These are phyloP conservation scores for Neoitamus cyanurus DNA, from an alignment of 2,888 invertebrate species.

Conservation along the genomic window DNA sequence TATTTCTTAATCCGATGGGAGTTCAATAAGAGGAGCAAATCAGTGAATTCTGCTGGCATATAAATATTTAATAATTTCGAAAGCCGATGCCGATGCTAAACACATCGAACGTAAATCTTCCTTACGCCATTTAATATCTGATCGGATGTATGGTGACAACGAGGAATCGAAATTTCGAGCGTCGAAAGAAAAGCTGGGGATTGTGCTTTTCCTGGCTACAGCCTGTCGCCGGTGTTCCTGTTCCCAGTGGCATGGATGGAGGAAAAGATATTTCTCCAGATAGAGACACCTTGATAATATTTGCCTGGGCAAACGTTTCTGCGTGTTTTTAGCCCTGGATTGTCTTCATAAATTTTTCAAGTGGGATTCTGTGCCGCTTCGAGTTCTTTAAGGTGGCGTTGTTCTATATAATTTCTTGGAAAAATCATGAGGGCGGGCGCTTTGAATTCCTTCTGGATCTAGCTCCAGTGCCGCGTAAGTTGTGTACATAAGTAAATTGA, in stretches of 20 bases:
- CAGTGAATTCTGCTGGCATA: not conserved
- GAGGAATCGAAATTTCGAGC: not conserved
- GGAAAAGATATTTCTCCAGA: not conserved
- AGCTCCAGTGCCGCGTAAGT: not conserved
- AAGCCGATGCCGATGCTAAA: not conserved
- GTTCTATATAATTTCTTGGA: not conserved
- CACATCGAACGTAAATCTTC: not conserved
- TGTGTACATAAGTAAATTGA: constrained; percentile 5
- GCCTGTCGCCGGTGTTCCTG: not conserved
- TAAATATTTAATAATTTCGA: not conserved
- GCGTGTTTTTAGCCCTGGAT: not conserved
- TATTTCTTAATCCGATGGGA: not conserved
- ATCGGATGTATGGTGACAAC: not conserved
- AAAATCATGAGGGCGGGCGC: not conserved
- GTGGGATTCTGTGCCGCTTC: not conserved
- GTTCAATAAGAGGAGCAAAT: not conserved
- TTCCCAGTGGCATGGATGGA: not conserved
- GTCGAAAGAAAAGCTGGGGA: not conserved
- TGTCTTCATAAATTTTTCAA: constrained; percentile 1
- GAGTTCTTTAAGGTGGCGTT: not conserved
- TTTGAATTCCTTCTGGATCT: not conserved
- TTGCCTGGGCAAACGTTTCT: not conserved
- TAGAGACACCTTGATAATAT: not conserved
- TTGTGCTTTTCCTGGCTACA: not conserved
- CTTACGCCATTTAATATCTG: not conserved